Evolutionary conservation across 2,888 invertebrate genomes (phyloP).

Genomic region (Sarcophaga variegata): DNA sequence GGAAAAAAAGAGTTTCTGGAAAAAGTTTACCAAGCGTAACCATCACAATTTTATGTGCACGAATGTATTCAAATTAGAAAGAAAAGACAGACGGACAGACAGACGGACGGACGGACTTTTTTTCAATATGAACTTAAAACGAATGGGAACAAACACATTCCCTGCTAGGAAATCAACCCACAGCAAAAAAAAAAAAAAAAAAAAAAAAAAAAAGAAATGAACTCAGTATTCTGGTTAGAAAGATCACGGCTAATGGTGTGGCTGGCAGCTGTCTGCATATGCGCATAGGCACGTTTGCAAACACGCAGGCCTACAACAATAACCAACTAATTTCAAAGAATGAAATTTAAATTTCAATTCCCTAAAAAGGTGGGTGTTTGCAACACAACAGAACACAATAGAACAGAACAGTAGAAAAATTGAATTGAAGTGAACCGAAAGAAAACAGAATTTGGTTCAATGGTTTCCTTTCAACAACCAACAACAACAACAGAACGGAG

Average conservation of each 20-base stretch:
- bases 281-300: neutral
- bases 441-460: neutral
- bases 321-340: neutral
- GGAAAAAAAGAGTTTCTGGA: conserved; percentile 17
- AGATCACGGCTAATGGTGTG: conserved; percentile 3
- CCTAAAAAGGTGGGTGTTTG: neutral
- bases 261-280: conserved; percentile 54
- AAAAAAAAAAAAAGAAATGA: too few relatives aligned
- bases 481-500: too few relatives aligned
- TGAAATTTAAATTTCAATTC: neutral
- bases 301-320: too few relatives aligned
- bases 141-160: neutral
- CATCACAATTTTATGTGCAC: conserved; percentile 36
- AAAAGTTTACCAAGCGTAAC: conserved; percentile 65
- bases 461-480: neutral
- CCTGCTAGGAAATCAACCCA: neutral
- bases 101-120: neutral
- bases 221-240: neutral
- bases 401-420: too few relatives aligned
- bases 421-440: too few relatives aligned
- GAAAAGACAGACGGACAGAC: neutral
- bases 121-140: neutral
- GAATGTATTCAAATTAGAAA: neutral
- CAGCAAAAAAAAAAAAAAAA: neutral
- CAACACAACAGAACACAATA: neutral